Evolutionary conservation across 1,140 invertebrate species (phyloP), one percentile per base, ranked within the genome.

Genomic region (Musca vetustissima): DNA sequence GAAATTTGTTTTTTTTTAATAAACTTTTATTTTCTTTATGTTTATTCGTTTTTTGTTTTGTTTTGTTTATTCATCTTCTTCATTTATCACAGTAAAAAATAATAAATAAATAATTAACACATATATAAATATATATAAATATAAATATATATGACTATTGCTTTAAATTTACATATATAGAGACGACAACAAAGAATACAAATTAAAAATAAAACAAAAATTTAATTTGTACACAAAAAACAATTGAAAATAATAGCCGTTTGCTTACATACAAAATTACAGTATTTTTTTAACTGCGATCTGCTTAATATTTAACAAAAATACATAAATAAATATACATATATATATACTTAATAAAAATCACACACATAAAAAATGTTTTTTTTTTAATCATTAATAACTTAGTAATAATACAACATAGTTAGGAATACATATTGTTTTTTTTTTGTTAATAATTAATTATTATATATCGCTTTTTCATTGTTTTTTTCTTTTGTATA

Each of bases 1-100:
- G 28, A 8, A 22, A 19, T 48, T 69, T 14, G 1, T 69, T 69
- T 66, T 47, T 43, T 52, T 43, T 50, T 70, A 24, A 66, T 48
- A 4, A 55, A 24, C 7, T 22, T 36, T 3, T 32, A n/a, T 61
- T 68, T 64, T 70, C 4, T 28, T 28, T 14, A 24, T 53, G 24
- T 53, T 53, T 53, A 28, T 28, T 28, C 8, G 28, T 28, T 28
- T 3, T 28, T 28, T 28, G 28, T 43, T 43, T 43, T 43, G 36
- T 43, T 11, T 43, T 43, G 6, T 43, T 21, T 53, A 53, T 53
- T 53, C 24, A 7, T 61, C 25, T 61, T 61, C 19, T 28, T 61
- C 25, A 17, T 28, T 61, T 61, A 25, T 61, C 52, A 53, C 52
- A 53, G 52, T 53, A 53, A 53, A 53, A n/a, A 53, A 53, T 53